Conservation (phyloP, 2,888 invertebrate genomes). For the Amiota communis region DNA sequence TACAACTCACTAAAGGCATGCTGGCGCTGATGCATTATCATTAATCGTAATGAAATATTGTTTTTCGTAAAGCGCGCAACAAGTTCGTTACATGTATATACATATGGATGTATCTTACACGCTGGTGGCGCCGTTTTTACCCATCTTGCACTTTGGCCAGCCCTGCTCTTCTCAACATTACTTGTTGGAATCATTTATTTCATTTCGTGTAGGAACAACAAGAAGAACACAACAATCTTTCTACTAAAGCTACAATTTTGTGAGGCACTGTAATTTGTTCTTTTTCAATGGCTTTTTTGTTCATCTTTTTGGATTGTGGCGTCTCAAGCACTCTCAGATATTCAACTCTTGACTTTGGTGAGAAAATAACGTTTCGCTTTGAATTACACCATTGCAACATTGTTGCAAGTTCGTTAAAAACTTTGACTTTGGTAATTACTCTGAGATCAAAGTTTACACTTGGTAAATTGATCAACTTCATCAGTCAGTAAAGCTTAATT, state of each 20-base stretch:
- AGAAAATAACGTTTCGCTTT: constrained; percentile 14
- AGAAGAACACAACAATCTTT: not conserved
- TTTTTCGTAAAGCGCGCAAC: constrained; percentile 24
- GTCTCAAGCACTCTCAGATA: not conserved
- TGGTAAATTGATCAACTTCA: not conserved
- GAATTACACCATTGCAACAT: not conserved
- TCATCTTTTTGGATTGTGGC: not conserved
- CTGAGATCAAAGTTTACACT: not conserved
- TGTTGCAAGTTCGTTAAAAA: not conserved
- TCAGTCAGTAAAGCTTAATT: not conserved
- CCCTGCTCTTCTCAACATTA: not conserved
- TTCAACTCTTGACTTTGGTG: not conserved
- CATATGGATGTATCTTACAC: not conserved
- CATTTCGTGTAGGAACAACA: not conserved
- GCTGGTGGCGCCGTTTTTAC: not conserved
- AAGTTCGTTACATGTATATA: not conserved
- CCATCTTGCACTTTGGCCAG: not conserved
- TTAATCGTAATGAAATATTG: constrained; percentile 42
- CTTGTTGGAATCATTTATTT: too few species aligned
- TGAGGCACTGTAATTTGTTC: constrained; percentile 21
- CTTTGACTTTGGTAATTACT: not conserved
- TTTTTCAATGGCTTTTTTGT: not conserved
- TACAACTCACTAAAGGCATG: not conserved
- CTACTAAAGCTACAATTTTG: constrained; percentile 17
- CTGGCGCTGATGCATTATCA: constrained; percentile 34